Base-by-base conservation (phyloP, 1,140 invertebrate genomes). In the Papilio helenus region DNA sequence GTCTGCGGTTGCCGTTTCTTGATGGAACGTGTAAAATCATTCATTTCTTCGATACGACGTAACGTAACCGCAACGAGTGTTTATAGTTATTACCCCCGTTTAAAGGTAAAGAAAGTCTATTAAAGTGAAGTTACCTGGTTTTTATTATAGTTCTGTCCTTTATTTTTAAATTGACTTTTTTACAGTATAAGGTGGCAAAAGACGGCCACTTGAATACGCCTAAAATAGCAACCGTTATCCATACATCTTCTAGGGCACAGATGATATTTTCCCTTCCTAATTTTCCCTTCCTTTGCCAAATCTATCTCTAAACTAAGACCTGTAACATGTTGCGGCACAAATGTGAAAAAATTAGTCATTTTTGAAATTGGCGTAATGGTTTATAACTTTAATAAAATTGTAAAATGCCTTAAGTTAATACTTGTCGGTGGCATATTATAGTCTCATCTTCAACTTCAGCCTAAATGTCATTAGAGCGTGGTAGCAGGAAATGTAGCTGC, bases 401-500 rank as follows among this genome's bases (percentile, higher is more conserved):
- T 61, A 23, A 26, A 58, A 8, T 23, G 3, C 2, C 10, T 20
- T 46, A 49, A 49, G 5, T 18, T 18, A 18, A 49, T 16, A 49
- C 46, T 49, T 0, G 46, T 55, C 9, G 8, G n/a, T 55, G n/a
- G n/a, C 51, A 55, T 68, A 68, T 18, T 26, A 68, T 29, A 29
- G 61, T 68, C 14, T 68, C 61, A 29, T 68, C 61, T 34, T 18
- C 61, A 68, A 16, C 65, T 44, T 72, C 8, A 72, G 71, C 7
- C 18, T 12, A 42, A 72, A 72, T 72, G 39, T 12, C 71, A 44
- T 42, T 44, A 72, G 42, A 44, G 34, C 46, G 39, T 29, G 42
- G 72, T 46, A 74, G 42, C 12, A 74, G 72, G 72, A 74, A 80
- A 80, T 85, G 81, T 84, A 73, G 74, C 74, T 74, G 82, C 51